A percentile compares a stretch with the other conserved stretches of the same genome.
phyloP scores from a whole-genome alignment of 2,797 vertebrate genomes.

The Poecilia gillii region DNA sequence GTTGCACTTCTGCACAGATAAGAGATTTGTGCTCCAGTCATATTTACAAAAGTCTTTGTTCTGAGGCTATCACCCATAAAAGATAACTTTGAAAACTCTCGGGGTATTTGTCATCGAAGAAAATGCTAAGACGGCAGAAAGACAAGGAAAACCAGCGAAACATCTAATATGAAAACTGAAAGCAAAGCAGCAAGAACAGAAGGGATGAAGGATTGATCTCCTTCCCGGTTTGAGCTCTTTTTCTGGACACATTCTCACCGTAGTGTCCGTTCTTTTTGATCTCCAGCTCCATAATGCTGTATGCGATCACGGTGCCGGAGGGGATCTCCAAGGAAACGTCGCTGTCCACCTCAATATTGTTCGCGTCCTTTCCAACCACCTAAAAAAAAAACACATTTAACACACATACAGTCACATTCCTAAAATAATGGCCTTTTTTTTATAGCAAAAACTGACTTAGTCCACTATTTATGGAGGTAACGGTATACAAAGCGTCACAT shows the following conservation, averaged over 20 bases:
- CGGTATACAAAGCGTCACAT: background rate
- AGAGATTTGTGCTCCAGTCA: background rate
- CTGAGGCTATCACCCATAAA: background rate
- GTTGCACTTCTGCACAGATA: background rate
- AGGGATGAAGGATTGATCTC: background rate
- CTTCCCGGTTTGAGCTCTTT: background rate
- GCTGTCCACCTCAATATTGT: constrained; percentile 71
- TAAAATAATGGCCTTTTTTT: too few species aligned
- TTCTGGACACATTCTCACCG: constrained; percentile 73
- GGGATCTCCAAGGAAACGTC: constrained; percentile 87
- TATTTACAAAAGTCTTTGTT: background rate
- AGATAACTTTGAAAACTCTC: background rate
- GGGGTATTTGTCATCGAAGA: background rate
- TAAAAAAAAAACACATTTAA: constrained; percentile 41
- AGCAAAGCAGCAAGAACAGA: background rate
- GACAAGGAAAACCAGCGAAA: background rate
- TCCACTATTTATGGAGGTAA: too few species aligned
- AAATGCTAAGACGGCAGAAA: background rate
- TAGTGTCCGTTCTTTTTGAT: constrained; percentile 84
- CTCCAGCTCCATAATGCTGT: constrained; percentile 84
- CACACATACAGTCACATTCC: background rate
- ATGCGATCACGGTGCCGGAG: constrained; percentile 86
- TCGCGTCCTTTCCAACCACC: constrained; percentile 81
- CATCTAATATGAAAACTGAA: background rate
- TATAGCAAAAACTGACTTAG: too few species aligned